A percentile compares a stretch with the other conserved stretches of the same genome.
These are phyloP conservation scores for Pseudotriccus pelzelni DNA, from an alignment of 2,797 vertebrate genomes.

Conservation along the genomic window DNA sequence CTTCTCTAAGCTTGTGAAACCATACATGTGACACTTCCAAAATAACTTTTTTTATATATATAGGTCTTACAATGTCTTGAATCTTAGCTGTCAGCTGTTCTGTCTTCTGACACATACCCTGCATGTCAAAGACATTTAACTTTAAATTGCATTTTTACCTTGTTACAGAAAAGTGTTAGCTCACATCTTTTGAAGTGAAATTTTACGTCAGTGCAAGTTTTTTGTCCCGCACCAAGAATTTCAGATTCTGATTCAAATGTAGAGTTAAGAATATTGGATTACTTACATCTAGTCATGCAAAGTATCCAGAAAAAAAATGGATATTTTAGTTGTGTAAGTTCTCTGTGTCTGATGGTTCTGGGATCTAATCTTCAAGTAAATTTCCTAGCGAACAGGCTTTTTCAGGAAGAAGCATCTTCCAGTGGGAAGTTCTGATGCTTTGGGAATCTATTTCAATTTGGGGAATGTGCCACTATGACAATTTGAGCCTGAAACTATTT, in stretches of 20 bases:
- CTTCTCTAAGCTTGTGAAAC: not conserved
- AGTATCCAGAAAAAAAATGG: not conserved
- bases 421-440: not conserved
- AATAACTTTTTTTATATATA: not conserved
- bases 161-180: not conserved
- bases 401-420: not conserved
- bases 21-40: not conserved
- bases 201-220: not conserved
- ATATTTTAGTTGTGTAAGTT: not conserved
- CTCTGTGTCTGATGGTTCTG: not conserved
- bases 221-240: not conserved
- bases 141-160: not conserved
- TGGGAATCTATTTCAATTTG: not conserved
- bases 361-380: not conserved
- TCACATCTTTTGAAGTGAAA: not conserved
- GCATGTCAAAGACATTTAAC: not conserved
- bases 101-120: not conserved
- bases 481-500: not conserved
- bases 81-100: not conserved
- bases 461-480: not conserved
- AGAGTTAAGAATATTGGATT: not conserved
- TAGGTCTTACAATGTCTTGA: not conserved
- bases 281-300: not conserved
- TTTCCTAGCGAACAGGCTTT: not conserved
- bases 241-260: not conserved